These are phyloP conservation scores for Patella ulyssiponensis DNA, from an alignment of 2,888 invertebrate genomes.

Conservation along the genomic window DNA sequence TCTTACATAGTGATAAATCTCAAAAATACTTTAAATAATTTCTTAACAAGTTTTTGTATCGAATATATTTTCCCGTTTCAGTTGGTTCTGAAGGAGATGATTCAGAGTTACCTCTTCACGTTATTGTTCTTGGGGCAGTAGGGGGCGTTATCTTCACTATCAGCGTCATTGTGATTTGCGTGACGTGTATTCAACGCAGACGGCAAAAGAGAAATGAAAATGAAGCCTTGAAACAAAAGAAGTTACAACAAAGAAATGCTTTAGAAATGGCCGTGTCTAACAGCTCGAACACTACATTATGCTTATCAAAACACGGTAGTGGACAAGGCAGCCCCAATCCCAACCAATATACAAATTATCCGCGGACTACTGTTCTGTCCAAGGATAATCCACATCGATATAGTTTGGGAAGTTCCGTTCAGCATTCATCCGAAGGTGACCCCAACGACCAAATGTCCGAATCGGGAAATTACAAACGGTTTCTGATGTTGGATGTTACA, in stretches of 20 bases:
- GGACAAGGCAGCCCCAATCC: conserved; percentile 14
- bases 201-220: conserved; percentile 41
- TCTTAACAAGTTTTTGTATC: not conserved
- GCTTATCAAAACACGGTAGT: conserved; percentile 26
- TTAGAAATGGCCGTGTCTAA: conserved; percentile 50
- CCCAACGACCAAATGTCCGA: conserved; percentile 49
- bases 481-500: conserved; percentile 47
- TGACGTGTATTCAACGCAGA: conserved; percentile 52
- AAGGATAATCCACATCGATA: conserved; percentile 38
- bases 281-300: conserved; percentile 41
- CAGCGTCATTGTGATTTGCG: conserved; percentile 52
- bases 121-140: conserved; percentile 61
- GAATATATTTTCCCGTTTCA: conserved; percentile 15
- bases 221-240: conserved; percentile 13
- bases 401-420: conserved; percentile 46
- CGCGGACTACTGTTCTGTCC: conserved; percentile 14
- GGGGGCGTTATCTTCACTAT: conserved; percentile 60
- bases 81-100: conserved; percentile 21
- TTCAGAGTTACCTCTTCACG: conserved; percentile 47
- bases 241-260: conserved; percentile 42
- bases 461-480: conserved; percentile 50
- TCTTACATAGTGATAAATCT: not conserved
- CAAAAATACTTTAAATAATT: not conserved
- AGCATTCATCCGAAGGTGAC: conserved; percentile 44
- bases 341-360: conserved; percentile 18